phyloP scores from a whole-genome alignment of 2,888 invertebrate species.

The Ellobium chinense region DNA sequence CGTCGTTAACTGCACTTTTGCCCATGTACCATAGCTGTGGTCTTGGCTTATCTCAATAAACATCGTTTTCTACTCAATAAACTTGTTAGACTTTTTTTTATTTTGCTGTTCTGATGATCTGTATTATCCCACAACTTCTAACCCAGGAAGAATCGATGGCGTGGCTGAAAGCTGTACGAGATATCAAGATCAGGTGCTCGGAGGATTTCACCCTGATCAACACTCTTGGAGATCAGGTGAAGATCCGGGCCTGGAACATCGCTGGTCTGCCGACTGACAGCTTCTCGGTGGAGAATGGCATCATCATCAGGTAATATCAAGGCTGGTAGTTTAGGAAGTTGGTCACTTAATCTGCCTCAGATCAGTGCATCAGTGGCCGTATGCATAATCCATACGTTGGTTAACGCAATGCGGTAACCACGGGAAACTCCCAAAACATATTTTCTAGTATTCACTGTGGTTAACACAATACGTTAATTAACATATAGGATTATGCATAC shows the following conservation, averaged over 20 bases:
- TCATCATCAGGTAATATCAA: conserved; percentile 79
- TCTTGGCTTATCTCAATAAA: not conserved
- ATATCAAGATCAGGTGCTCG: conserved; percentile 87
- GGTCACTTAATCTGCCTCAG: too few species aligned
- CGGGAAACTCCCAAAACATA: too few species aligned
- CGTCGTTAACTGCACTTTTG: too few species aligned
- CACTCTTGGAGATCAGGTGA: conserved; percentile 79
- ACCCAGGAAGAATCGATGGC: conserved; percentile 83
- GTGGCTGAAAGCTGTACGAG: conserved; percentile 87
- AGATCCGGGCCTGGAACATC: conserved; percentile 80
- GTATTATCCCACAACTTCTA: conserved; percentile 4
- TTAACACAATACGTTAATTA: too few species aligned
- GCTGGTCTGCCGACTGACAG: conserved; percentile 79
- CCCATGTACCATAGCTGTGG: too few species aligned
- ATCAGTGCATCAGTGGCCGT: too few species aligned
- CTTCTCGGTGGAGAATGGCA: conserved; percentile 80
- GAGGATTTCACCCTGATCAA: conserved; percentile 85
- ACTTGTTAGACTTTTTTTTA: not conserved
- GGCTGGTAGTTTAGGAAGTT: too few species aligned
- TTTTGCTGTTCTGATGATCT: too few species aligned
- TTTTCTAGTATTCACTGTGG: too few species aligned
- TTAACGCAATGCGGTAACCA: too few species aligned
- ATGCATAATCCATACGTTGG: too few species aligned
- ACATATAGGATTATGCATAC: too few species aligned
- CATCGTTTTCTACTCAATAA: not conserved